These are phyloP conservation scores for Andrena haemorrhoa DNA, from an alignment of 2,888 invertebrate species.

Conservation along the genomic window DNA sequence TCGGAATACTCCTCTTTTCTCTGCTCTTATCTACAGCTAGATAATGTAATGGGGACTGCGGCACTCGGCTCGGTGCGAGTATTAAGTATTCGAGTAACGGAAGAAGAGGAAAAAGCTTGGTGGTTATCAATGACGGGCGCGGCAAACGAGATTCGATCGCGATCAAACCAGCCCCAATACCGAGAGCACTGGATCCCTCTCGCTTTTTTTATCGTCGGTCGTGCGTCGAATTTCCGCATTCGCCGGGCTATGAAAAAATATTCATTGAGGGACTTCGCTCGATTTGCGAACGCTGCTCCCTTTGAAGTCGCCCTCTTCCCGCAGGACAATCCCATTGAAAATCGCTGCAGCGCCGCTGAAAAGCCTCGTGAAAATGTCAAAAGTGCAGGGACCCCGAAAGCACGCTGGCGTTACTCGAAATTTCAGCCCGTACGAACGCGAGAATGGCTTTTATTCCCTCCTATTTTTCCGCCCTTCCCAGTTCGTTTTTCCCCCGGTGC, in stretches of 20 bases:
- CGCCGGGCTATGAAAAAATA: conserved; percentile 18
- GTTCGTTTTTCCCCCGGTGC: not conserved
- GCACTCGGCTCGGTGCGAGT: not conserved
- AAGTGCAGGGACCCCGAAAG: conserved; percentile 43
- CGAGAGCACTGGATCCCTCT: not conserved
- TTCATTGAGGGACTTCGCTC: conserved; percentile 37
- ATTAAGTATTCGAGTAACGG: conserved; percentile 2
- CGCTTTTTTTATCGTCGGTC: not conserved
- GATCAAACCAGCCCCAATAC: not conserved
- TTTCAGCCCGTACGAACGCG: conserved; percentile 35
- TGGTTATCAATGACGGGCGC: not conserved
- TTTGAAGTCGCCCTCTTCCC: conserved; percentile 52
- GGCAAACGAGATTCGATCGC: not conserved
- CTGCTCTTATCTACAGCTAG: too few relatives aligned
- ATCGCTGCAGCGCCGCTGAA: conserved; percentile 37
- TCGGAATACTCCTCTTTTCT: not conserved
- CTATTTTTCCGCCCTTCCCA: not conserved
- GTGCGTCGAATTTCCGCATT: conserved; percentile 23
- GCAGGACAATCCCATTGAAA: conserved; percentile 57
- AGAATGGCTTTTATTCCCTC: conserved; percentile 33
- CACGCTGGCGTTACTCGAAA: conserved; percentile 34
- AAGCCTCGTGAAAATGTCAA: conserved; percentile 49
- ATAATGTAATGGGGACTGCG: not conserved
- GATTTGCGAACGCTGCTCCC: conserved; percentile 46
- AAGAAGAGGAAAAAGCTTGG: not conserved